These are phyloP conservation scores for Heliangelus exortis DNA, from an alignment of 2,797 vertebrate genomes.

Conservation along the genomic window DNA sequence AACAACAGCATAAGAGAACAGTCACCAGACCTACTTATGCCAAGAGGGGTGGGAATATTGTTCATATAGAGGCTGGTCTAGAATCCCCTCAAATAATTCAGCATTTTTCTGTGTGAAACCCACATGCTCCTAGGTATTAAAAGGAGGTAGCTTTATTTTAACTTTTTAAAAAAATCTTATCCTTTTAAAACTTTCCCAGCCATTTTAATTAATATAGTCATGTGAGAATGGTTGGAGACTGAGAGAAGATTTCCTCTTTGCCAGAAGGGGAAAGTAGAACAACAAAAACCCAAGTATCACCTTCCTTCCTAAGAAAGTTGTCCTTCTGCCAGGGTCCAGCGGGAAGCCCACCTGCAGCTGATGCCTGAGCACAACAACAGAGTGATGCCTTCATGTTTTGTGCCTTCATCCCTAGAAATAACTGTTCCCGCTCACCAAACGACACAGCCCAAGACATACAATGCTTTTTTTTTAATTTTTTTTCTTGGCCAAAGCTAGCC, in stretches of 20 bases:
- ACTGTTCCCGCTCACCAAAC: not conserved
- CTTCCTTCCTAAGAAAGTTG: not conserved
- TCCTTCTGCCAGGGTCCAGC: not conserved
- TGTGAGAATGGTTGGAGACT: not conserved
- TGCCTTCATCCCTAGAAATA: not conserved
- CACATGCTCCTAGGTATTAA: not conserved
- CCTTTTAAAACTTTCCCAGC: not conserved
- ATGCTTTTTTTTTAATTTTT: not conserved
- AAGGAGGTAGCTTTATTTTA: not conserved
- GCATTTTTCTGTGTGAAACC: not conserved
- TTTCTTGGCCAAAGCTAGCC: not conserved
- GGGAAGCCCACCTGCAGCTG: fast-evolving
- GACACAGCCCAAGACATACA: not conserved
- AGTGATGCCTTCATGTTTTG: not conserved
- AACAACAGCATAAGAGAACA: not conserved
- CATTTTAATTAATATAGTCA: not conserved
- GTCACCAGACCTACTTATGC: not conserved
- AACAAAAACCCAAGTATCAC: not conserved
- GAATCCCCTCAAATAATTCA: not conserved
- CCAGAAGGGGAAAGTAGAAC: not conserved
- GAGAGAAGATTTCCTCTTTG: not conserved
- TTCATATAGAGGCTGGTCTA: not conserved
- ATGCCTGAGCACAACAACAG: not conserved
- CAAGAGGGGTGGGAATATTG: not conserved
- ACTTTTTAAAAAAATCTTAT: not conserved